Percentiles rank a stretch among this genome's conserved stretches.
phyloP scores from a whole-genome alignment of 1,140 invertebrate species.

The Stenopsyche tienmushanensis region DNA sequence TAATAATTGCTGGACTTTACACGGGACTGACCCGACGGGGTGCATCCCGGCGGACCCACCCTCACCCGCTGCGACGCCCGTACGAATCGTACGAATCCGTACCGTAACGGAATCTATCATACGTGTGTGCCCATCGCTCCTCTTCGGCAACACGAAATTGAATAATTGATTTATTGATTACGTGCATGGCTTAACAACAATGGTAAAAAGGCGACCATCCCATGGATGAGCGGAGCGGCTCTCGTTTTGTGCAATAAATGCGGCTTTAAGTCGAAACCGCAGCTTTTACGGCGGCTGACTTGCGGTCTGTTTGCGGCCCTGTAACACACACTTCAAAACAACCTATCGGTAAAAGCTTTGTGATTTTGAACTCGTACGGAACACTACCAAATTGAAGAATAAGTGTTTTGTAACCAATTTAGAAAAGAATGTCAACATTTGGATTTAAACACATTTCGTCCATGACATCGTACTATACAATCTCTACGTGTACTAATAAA shows the following conservation, averaged over 20 bases:
- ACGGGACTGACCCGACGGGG: constrained; percentile 5
- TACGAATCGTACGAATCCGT: no score
- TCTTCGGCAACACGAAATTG: no score
- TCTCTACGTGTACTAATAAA: no score
- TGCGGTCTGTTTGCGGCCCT: constrained; percentile 6
- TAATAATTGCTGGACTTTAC: constrained; percentile 31
- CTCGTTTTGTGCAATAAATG: not conserved
- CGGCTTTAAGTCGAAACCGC: constrained; percentile 1
- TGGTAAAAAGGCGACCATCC: no score
- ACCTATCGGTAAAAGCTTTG: not conserved
- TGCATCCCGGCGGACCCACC: constrained; percentile 5
- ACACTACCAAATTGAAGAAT: no score
- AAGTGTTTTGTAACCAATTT: no score
- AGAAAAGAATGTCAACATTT: no score
- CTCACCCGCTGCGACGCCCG: constrained; percentile 14
- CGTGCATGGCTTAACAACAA: constrained; percentile 3
- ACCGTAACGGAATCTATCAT: no score
- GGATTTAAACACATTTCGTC: no score
- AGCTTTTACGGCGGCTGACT: constrained; percentile 12
- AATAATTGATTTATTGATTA: constrained; percentile 20
- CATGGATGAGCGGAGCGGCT: not conserved
- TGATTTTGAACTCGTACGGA: no score
- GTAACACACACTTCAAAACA: not conserved
- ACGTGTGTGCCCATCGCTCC: no score
- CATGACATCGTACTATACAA: no score